A percentile compares a stretch with the other conserved stretches of the same genome.
phyloP scores from a whole-genome alignment of 2,113 vertebrate species.

The Arothron firmamentum region DNA sequence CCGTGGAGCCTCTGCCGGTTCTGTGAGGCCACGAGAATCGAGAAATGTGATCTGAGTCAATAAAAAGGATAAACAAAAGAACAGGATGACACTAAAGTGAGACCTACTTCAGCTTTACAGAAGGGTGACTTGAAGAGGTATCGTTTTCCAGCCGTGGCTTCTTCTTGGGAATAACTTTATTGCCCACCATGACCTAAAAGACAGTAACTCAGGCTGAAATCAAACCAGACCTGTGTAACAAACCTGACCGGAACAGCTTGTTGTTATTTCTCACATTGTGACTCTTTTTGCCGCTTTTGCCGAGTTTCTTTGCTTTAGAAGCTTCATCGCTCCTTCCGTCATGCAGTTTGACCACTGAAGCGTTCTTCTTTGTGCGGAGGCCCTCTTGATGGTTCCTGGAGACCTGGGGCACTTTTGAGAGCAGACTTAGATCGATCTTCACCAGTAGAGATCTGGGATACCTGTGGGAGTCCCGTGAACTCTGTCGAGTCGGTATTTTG shows the following conservation, averaged over 20 bases:
- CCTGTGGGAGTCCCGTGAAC: conserved; percentile 28
- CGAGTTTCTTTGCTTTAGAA: conserved; percentile 13
- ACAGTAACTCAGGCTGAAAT: not conserved
- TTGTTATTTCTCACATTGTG: conserved; percentile 42
- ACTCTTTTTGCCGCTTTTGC: conserved; percentile 74
- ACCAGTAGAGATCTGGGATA: conserved; percentile 71
- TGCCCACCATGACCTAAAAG: conserved; percentile 60
- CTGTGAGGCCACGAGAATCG: conserved; percentile 53
- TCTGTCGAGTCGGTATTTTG: conserved; percentile 50
- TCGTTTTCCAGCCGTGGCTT: conserved; percentile 73
- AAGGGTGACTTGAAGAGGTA: conserved; percentile 34
- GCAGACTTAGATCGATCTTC: conserved; percentile 82
- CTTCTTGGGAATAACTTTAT: conserved; percentile 69
- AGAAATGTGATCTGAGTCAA: not conserved
- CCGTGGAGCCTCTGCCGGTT: conserved; percentile 47
- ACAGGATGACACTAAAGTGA: not conserved
- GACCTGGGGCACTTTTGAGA: conserved; percentile 76
- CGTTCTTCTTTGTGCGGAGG: conserved; percentile 56
- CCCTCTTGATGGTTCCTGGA: conserved; percentile 8
- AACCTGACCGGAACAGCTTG: not conserved
- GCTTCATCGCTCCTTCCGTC: conserved; percentile 45
- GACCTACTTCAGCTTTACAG: conserved; percentile 75
- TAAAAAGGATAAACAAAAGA: not conserved
- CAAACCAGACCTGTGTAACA: too few species aligned
- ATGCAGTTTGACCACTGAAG: conserved; percentile 32